A percentile compares a stretch with the other conserved stretches of the same genome.
phyloP scores from a whole-genome alignment of 1,140 invertebrate genomes.

The Plectrocnemia conspersa region DNA sequence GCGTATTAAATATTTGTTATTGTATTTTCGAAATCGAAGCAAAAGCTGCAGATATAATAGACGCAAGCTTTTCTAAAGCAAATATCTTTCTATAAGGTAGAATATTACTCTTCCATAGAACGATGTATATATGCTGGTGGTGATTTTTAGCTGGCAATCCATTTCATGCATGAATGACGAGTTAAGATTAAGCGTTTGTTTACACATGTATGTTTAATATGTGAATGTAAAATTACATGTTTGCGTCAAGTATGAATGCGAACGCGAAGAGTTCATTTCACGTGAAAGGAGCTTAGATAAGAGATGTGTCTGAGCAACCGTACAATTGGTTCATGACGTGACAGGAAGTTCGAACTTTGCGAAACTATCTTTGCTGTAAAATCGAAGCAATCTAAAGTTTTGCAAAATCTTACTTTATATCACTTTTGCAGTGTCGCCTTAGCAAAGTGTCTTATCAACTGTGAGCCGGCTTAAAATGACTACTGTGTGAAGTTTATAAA shows the following conservation, averaged over 20 bases:
- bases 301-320: conserved; percentile 21
- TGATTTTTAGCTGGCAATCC: conserved; percentile 7
- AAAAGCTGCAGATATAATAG: conserved; percentile 9
- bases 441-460: too few species aligned
- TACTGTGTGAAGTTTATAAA: too few species aligned
- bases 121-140: too few species aligned
- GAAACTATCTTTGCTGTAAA: conserved; percentile 21
- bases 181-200: conserved; percentile 13
- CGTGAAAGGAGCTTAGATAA: conserved; percentile 1
- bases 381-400: not conserved
- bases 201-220: not conserved
- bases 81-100: too few species aligned
- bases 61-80: too few species aligned
- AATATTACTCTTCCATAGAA: too few species aligned
- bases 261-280: conserved; percentile 1
- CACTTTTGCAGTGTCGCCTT: too few species aligned
- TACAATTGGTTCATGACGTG: conserved; percentile 30
- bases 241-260: too few species aligned
- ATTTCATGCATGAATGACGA: conserved; percentile 16
- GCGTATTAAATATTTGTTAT: conserved; percentile 31
- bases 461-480: not conserved
- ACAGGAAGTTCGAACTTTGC: conserved; percentile 25
- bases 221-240: too few species aligned
- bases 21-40: conserved; percentile 14
- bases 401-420: too few species aligned